Conservation (phyloP, 2,888 invertebrate genomes). For the Lampropteryx suffumata region DNA sequence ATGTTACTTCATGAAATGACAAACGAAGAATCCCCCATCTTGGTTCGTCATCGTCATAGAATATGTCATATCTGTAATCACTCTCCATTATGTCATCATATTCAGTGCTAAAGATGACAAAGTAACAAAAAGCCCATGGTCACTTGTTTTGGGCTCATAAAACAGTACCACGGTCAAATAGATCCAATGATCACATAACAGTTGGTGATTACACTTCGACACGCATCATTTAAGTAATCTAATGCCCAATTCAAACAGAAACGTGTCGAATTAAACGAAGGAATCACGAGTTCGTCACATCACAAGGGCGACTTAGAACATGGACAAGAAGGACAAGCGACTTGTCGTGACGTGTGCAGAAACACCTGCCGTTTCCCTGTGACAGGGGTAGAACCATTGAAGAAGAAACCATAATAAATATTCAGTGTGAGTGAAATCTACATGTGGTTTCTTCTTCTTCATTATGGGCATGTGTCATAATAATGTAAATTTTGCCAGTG, state of each 20-base stretch:
- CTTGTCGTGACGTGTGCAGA: not conserved
- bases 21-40: no score
- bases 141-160: not conserved
- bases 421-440: no score
- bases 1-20: no score
- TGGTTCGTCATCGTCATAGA: no score
- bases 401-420: no score
- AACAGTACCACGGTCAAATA: slow-evolving; percentile 15
- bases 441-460: no score
- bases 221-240: slow-evolving; percentile 14
- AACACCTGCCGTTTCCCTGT: not conserved
- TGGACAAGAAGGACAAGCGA: not conserved
- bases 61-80: no score
- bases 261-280: slow-evolving; percentile 11
- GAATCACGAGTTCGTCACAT: slow-evolving; percentile 12
- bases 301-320: slow-evolving; percentile 7
- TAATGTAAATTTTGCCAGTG: no score
- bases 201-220: slow-evolving; percentile 6
- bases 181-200: slow-evolving; percentile 10
- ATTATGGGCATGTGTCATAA: no score
- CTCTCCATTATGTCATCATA: no score
- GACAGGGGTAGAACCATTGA: no score
- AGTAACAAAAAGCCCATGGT: no score
- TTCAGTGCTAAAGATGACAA: not conserved
- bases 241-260: slow-evolving; percentile 15